phyloP scores from a whole-genome alignment of 2,797 vertebrate genomes.

The Nyctalus aviator region DNA sequence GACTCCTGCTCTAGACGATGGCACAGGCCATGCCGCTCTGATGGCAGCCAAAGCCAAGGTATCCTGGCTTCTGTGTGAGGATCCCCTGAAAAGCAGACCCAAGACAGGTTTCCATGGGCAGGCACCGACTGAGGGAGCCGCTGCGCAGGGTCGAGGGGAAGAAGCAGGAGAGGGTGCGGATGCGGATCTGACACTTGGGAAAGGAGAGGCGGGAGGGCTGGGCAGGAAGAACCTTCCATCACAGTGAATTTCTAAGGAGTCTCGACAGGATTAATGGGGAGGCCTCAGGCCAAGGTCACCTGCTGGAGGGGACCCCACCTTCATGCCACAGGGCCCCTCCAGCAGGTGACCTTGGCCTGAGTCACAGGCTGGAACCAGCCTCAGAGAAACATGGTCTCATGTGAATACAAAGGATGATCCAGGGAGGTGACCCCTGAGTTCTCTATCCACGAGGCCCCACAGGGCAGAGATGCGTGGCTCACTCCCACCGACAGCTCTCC shows the following conservation, averaged over 20 bases:
- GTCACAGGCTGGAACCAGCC: not conserved
- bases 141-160: not conserved
- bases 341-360: no score
- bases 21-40: not conserved
- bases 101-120: not conserved
- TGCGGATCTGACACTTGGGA: rapidly evolving
- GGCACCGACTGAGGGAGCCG: not conserved
- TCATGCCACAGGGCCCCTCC: no score
- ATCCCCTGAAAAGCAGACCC: not conserved
- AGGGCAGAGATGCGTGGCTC: not conserved
- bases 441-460: not conserved
- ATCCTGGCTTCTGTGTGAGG: not conserved
- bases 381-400: not conserved
- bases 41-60: not conserved
- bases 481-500: not conserved
- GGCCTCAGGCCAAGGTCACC: not conserved
- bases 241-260: not conserved
- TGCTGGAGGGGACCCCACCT: not conserved
- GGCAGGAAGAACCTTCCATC: not conserved
- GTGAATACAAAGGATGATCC: rapidly evolving
- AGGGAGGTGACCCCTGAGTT: not conserved
- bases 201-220: not conserved
- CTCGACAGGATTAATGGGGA: not conserved
- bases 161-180: not conserved
- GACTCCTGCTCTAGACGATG: not conserved